phyloP scores from a whole-genome alignment of 2,797 vertebrate species.

The Thaleichthys pacificus region DNA sequence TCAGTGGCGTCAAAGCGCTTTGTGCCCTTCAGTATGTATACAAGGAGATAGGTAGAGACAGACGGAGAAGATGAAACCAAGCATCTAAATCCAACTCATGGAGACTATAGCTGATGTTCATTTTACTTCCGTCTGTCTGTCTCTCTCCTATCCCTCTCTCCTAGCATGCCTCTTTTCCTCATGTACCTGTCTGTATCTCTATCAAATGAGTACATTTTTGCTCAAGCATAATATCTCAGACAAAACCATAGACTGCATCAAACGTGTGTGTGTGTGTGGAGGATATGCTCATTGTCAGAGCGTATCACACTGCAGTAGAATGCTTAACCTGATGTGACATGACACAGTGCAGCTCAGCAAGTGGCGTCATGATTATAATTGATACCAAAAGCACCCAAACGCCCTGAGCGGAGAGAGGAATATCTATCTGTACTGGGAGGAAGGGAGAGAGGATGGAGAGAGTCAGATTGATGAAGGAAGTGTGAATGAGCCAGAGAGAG shows the following conservation, averaged over 20 bases:
- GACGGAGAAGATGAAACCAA: background rate
- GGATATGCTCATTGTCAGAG: constrained; percentile 52
- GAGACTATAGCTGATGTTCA: constrained; percentile 34
- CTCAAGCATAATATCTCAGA: constrained; percentile 21
- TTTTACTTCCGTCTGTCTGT: background rate
- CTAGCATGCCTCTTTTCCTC: background rate
- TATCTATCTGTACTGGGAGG: constrained; percentile 5
- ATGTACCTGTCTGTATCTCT: constrained; percentile 5
- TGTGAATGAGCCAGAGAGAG: background rate
- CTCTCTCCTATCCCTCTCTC: background rate
- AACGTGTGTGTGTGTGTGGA: constrained; percentile 27
- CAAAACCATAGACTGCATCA: constrained; percentile 39
- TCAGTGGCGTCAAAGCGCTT: background rate
- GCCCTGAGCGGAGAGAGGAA: constrained; percentile 36
- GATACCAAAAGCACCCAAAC: constrained; percentile 62
- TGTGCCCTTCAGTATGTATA: constrained; percentile 48
- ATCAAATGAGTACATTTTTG: constrained; percentile 28
- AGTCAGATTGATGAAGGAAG: background rate
- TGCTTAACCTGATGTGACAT: constrained; percentile 60
- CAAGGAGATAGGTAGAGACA: constrained; percentile 51
- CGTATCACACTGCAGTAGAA: constrained; percentile 55
- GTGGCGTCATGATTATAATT: constrained; percentile 65
- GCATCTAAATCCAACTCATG: constrained; percentile 35
- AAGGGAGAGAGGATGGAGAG: constrained; percentile 2
- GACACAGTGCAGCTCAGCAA: constrained; percentile 60